Conservation (phyloP, 2,797 vertebrate genomes). For the Bucorvus abyssinicus region DNA sequence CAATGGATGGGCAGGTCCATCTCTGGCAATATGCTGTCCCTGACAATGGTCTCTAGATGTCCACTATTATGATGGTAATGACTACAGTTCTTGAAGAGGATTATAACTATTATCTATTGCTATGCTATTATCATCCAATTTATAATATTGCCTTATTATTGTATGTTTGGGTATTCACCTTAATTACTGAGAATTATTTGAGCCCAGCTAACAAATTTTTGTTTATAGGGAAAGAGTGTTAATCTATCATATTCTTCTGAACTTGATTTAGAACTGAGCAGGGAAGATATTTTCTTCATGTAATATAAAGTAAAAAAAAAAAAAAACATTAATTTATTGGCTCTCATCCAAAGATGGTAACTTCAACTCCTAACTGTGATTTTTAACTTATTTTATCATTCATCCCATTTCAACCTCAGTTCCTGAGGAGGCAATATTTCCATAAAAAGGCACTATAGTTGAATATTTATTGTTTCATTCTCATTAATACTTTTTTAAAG, state of each 20-base stretch:
- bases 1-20: not conserved
- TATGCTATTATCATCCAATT: not conserved
- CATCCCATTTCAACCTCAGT: not conserved
- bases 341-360: not conserved
- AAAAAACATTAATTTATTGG: not conserved
- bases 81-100: not conserved
- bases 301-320: not conserved
- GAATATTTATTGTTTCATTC: not conserved
- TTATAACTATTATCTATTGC: no score
- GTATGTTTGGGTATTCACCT: not conserved
- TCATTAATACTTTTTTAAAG: not conserved
- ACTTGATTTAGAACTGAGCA: not conserved
- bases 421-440: not conserved
- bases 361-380: not conserved
- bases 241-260: not conserved
- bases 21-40: not conserved
- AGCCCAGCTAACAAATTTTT: not conserved
- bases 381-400: not conserved
- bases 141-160: not conserved
- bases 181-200: not conserved
- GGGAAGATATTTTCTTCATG: not conserved
- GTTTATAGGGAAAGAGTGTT: not conserved
- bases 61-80: accelerated
- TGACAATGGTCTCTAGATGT: not conserved
- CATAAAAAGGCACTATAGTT: not conserved